phyloP scores from a whole-genome alignment of 30 jellyfish, hydroid and myxozoan species.

The Rhopilema esculentum region DNA sequence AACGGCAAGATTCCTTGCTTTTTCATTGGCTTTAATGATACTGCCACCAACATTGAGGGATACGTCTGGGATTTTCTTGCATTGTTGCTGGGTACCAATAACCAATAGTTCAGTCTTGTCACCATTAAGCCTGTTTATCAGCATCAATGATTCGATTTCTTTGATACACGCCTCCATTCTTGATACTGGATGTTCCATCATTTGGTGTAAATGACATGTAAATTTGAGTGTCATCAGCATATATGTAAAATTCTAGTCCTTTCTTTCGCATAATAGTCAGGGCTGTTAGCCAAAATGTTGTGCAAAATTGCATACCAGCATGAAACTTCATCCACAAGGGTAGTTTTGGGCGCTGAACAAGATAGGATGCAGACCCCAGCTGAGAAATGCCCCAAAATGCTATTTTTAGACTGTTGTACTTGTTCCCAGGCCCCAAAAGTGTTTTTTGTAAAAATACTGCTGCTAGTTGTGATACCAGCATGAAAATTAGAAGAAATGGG shows the following conservation, averaged over 20 bases:
- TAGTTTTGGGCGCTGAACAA: too few relatives aligned
- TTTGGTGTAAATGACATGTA: conserved; percentile 54
- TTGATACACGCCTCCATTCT: conserved; percentile 48
- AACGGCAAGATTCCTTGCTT: conserved; percentile 55
- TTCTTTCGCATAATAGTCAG: conserved; percentile 26
- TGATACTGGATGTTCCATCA: background rate
- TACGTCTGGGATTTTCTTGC: conserved; percentile 37
- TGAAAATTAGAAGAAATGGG: too few relatives aligned
- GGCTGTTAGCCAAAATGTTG: too few relatives aligned
- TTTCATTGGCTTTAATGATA: conserved; percentile 58
- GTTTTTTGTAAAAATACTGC: too few relatives aligned
- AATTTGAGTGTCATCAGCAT: conserved; percentile 60
- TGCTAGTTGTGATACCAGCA: too few relatives aligned
- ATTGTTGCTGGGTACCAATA: conserved; percentile 45
- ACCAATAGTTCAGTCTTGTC: conserved; percentile 59
- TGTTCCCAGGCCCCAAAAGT: too few relatives aligned
- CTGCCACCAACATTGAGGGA: conserved; percentile 53
- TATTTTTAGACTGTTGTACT: too few relatives aligned
- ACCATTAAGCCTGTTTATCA: conserved; percentile 49
- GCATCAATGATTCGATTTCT: conserved; percentile 44
- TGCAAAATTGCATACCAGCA: too few relatives aligned
- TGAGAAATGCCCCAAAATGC: too few relatives aligned
- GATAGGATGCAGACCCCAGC: too few relatives aligned
- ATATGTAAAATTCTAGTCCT: conserved; percentile 24
- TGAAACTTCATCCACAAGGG: too few relatives aligned